Percentiles rank a stretch among this genome's conserved stretches.
phyloP scores from a whole-genome alignment of 2,888 invertebrate species.

The Aphelenchoides bicaudatus region DNA sequence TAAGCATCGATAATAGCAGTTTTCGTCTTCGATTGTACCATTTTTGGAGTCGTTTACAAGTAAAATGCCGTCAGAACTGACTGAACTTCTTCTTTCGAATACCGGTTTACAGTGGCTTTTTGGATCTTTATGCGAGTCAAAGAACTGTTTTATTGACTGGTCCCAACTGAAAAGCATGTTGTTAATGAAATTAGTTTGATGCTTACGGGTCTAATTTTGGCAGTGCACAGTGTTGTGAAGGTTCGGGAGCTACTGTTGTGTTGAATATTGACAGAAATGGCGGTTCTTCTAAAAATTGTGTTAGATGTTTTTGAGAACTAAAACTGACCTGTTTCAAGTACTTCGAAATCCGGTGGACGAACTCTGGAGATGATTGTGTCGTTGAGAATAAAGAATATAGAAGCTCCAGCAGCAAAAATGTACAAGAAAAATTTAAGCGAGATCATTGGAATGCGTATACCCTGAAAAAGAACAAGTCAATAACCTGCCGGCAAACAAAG shows the following conservation, averaged over 20 bases:
- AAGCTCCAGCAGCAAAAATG: conserved; percentile 11
- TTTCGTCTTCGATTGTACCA: background rate
- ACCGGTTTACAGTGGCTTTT: conserved; percentile 20
- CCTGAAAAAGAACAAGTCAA: background rate
- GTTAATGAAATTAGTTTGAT: background rate
- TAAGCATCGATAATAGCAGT: conserved; percentile 19
- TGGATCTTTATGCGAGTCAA: conserved; percentile 21
- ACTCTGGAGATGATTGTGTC: conserved; percentile 6
- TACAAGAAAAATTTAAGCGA: conserved; percentile 8
- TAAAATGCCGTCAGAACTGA: conserved; percentile 6
- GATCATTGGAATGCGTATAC: conserved; percentile 12
- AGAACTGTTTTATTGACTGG: conserved; percentile 13
- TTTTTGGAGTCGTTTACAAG: conserved; percentile 7
- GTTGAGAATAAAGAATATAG: conserved; percentile 14
- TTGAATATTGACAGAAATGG: background rate
- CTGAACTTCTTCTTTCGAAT: background rate
- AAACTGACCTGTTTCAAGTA: too few relatives aligned
- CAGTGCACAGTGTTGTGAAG: background rate
- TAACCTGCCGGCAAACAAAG: background rate
- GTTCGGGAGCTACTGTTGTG: background rate
- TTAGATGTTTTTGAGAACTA: too few relatives aligned
- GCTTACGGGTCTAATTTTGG: background rate
- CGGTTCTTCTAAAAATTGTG: conserved; percentile 12
- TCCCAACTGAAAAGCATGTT: conserved; percentile 22
- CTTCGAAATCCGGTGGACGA: too few relatives aligned